Conservation (phyloP, 2,113 vertebrate genomes). For the Cyrtonyx montezumae region DNA sequence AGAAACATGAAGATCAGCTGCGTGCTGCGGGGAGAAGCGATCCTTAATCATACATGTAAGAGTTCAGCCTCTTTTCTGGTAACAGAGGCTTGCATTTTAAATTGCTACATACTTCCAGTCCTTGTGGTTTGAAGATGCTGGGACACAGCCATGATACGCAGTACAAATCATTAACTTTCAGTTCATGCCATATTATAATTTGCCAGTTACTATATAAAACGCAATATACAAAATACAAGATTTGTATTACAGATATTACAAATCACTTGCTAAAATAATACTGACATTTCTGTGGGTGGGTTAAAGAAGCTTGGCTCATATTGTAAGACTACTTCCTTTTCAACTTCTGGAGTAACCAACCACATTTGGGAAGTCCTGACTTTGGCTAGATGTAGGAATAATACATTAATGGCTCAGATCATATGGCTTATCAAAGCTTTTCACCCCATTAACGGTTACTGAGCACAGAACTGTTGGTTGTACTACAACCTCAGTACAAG, state of each 20-base stretch:
- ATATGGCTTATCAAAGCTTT: constrained; percentile 44
- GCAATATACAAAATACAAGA: constrained; percentile 45
- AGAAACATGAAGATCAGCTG: constrained; percentile 22
- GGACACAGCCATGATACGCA: constrained; percentile 48
- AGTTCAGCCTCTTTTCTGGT: not conserved
- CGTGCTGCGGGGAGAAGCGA: not conserved
- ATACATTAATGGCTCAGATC: constrained; percentile 58
- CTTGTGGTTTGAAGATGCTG: constrained; percentile 52
- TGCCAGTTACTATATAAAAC: constrained; percentile 47
- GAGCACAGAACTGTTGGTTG: constrained; percentile 23
- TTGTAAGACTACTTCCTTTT: constrained; percentile 19
- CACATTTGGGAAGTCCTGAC: constrained; percentile 53
- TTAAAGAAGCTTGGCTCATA: constrained; percentile 45
- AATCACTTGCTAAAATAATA: constrained; percentile 60
- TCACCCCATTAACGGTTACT: constrained; percentile 69
- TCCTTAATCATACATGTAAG: constrained; percentile 34
- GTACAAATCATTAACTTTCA: constrained; percentile 45
- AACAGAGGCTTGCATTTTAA: constrained; percentile 51
- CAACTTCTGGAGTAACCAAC: constrained; percentile 50
- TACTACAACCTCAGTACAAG: not conserved
- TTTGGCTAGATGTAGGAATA: constrained; percentile 18
- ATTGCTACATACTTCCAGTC: not conserved
- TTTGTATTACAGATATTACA: constrained; percentile 57
- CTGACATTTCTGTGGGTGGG: constrained; percentile 57
- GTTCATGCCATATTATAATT: constrained; percentile 34